Evolutionary conservation across 2,888 invertebrate genomes (phyloP), one percentile per base, ranked within the genome.

Genomic region (Pycnomerus fuliginosus): DNA sequence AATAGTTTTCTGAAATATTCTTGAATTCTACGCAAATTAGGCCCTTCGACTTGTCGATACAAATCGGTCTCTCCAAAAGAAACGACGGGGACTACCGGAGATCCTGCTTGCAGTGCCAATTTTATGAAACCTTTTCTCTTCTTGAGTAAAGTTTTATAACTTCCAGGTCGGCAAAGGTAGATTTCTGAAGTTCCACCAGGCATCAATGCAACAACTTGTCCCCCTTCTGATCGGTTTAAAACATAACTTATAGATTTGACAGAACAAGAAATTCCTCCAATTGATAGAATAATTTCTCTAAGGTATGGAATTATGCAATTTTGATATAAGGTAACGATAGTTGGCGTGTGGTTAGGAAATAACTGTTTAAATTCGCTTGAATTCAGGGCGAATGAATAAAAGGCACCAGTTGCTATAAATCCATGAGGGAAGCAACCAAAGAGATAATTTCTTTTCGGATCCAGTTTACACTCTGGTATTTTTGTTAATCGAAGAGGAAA

Each of bases 361-460:
- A n/a, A n/a, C n/a, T n/a, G n/a, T n/a, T n/a, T n/a, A n/a, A n/a
- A n/a, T n/a, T n/a, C n/a, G n/a, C n/a, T n/a, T n/a, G n/a, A n/a
- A n/a, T n/a, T n/a, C n/a, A n/a, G n/a, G n/a, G n/a, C n/a, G n/a
- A n/a, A n/a, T n/a, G n/a, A n/a, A n/a, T n/a, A n/a, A n/a, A 78
- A 86, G 1, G 84, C 80, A 0, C 95, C 93, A 14, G 84, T 80
- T 31, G 88, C 85, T 11, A 96, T 75, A 52, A 70, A 60, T 1
- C 97, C 97, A 71, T 97, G 97, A 0, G 97, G 97, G 70, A 91
- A 95, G 44, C 83, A 82, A 3, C 92, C 90, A 48, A 92, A 80
- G 12, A 96, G 75, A 65, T 96, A 96, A 71, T 92, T 92, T 58
- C 76, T 81, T 16, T 80, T 74, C 0, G 92, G 84, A 58, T 88